Conservation (phyloP, 2,113 vertebrate genomes). For the Trachemys scripta region DNA sequence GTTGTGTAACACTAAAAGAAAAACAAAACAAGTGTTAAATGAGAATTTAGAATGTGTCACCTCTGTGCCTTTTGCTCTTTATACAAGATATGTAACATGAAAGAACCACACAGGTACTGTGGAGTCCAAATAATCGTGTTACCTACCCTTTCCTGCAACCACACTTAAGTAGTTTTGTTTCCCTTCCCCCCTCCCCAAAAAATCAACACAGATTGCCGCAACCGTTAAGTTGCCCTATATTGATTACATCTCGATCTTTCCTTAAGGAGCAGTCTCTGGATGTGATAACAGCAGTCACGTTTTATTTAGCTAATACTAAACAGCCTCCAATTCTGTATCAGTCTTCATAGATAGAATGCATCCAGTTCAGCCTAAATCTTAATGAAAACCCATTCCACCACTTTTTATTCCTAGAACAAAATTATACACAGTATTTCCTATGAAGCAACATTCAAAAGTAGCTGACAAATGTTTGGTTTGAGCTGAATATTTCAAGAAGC, state of each 20-base stretch:
- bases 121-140: no score
- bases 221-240: neutral
- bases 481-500: neutral
- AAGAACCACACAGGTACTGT: neutral
- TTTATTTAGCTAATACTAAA: neutral
- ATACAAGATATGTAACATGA: neutral
- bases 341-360: neutral
- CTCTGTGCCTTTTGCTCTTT: neutral
- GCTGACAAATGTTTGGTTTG: neutral
- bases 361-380: neutral
- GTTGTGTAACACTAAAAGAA: slow-evolving; percentile 83
- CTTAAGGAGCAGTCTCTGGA: neutral
- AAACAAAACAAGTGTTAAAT: neutral
- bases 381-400: neutral
- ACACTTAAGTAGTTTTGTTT: neutral
- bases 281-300: neutral
- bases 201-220: neutral
- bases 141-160: neutral
- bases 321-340: neutral
- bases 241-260: neutral
- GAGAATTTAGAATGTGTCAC: neutral
- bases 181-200: neutral
- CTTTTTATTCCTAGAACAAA: neutral
- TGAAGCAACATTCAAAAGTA: neutral
- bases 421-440: neutral